These are phyloP conservation scores for Euzophera pinguis DNA, from an alignment of 2,888 invertebrate genomes.

Conservation along the genomic window DNA sequence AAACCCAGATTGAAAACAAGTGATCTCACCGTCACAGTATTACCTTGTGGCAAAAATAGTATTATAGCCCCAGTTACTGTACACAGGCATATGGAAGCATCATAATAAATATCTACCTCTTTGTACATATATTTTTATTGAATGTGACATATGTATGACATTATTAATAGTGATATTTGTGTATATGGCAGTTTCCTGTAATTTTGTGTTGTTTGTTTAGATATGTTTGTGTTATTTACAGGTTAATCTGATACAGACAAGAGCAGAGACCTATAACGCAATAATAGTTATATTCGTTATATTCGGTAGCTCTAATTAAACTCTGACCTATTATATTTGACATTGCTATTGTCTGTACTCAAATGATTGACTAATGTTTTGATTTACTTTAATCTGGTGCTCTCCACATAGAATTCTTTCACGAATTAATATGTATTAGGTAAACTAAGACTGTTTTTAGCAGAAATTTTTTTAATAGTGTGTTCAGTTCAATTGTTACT, in stretches of 20 bases:
- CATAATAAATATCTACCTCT: constrained; percentile 69
- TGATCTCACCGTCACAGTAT: constrained; percentile 67
- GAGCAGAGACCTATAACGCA: not conserved
- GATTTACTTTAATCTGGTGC: not conserved
- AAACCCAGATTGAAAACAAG: constrained; percentile 61
- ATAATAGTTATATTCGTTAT: not conserved
- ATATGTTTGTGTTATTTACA: not conserved
- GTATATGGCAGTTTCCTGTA: constrained; percentile 5
- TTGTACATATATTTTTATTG: constrained; percentile 24
- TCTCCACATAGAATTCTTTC: not conserved
- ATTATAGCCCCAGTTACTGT: constrained; percentile 94
- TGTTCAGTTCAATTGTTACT: not conserved
- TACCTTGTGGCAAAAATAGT: constrained; percentile 77
- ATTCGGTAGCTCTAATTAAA: too few species aligned
- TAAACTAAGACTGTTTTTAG: not conserved
- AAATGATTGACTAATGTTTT: not conserved
- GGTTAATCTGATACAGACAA: not conserved
- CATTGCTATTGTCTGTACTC: not conserved
- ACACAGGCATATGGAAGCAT: constrained; percentile 92
- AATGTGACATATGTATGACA: constrained; percentile 8
- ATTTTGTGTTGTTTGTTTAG: not conserved
- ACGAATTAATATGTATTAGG: not conserved
- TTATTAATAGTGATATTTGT: constrained; percentile 20
- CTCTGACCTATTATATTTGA: too few species aligned
- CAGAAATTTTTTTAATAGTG: not conserved